phyloP scores from a whole-genome alignment of 2,888 invertebrate genomes.

The Enoplolaimus lenunculus region DNA sequence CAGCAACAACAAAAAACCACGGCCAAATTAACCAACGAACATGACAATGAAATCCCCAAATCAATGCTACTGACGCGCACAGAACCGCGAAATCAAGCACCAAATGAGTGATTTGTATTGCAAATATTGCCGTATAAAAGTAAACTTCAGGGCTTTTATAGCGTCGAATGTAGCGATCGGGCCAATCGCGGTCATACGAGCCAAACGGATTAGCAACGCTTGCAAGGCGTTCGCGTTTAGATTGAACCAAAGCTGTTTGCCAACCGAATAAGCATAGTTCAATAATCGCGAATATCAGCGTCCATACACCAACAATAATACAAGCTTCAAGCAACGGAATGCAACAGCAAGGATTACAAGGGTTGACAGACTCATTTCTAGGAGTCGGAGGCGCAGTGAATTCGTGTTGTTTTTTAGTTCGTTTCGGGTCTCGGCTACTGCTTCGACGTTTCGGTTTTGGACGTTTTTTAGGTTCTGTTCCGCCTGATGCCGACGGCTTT shows the following conservation, averaged over 20 bases:
- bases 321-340: constrained; percentile 6
- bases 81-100: constrained; percentile 7
- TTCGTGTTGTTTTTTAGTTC: no score
- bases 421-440: no score
- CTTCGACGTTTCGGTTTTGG: no score
- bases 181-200: neutral
- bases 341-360: constrained; percentile 10
- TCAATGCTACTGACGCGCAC: neutral
- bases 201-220: neutral
- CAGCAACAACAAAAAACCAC: constrained; percentile 6
- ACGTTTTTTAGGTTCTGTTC: no score
- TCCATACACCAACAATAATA: constrained; percentile 13
- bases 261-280: constrained; percentile 11
- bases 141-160: constrained; percentile 15
- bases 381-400: no score
- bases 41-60: constrained; percentile 15
- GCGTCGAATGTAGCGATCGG: neutral
- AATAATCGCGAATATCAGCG: constrained; percentile 8
- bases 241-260: neutral
- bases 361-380: neutral
- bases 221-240: constrained; percentile 17
- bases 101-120: neutral
- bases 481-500: no score
- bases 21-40: constrained; percentile 10
- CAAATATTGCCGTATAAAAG: neutral